phyloP scores from a whole-genome alignment of 2,888 invertebrate species.

The Leptarthrus brevirostris region DNA sequence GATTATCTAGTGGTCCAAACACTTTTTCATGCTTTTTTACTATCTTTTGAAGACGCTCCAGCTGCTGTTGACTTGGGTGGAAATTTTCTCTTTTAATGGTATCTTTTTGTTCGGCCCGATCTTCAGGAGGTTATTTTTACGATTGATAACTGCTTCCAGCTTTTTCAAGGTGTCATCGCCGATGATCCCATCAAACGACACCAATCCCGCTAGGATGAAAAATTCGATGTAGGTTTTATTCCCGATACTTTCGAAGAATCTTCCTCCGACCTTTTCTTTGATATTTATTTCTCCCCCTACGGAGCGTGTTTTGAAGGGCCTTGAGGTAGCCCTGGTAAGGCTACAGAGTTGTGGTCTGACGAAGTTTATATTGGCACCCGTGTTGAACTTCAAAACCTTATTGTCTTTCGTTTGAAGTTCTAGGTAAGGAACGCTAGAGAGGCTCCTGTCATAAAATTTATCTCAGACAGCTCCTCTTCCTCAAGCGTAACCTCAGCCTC shows the following conservation, averaged over 20 bases:
- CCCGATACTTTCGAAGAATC: conserved; percentile 44
- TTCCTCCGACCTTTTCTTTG: conserved; percentile 35
- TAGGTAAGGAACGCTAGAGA: conserved; percentile 46
- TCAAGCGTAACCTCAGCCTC: too few relatives aligned
- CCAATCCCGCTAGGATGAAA: conserved; percentile 50
- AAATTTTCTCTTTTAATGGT: conserved; percentile 32
- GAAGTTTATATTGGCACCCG: conserved; percentile 48
- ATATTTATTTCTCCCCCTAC: conserved; percentile 48
- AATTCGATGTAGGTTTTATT: too few relatives aligned
- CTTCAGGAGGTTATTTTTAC: conserved; percentile 50
- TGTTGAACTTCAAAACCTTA: conserved; percentile 44
- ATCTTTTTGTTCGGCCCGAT: conserved; percentile 42
- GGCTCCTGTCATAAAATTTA: too few relatives aligned
- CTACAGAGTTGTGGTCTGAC: conserved; percentile 39
- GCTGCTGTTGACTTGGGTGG: conserved; percentile 30
- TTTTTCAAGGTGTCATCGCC: conserved; percentile 53
- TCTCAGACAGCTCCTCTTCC: too few relatives aligned
- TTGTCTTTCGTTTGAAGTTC: conserved; percentile 25
- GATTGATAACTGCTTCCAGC: conserved; percentile 52
- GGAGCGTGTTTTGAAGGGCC: conserved; percentile 44
- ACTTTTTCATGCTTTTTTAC: too few relatives aligned
- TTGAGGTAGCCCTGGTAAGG: neutral
- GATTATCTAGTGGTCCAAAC: conserved; percentile 22
- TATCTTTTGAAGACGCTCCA: neutral
- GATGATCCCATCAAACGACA: conserved; percentile 53